Evolutionary conservation across 1,140 invertebrate genomes (phyloP), one percentile per base, ranked within the genome.

Genomic region (Formica exsecta): DNA sequence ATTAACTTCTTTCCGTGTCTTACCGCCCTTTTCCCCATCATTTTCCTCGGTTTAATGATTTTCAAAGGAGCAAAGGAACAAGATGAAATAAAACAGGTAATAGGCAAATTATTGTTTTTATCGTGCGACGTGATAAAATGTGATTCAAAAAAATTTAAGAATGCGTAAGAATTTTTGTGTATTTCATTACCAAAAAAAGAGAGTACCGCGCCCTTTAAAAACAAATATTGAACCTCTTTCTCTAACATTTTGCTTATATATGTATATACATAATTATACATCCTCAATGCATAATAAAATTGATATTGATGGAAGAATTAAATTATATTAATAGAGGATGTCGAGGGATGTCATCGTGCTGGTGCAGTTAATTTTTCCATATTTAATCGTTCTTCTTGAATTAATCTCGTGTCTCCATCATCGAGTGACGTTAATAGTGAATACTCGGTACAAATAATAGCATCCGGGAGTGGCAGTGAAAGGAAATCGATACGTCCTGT

Each of bases 11-110:
- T 86, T 75, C 70, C 54, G 36, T 62, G 54, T 66, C 36, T 68
- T 41, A 62, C 70, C 57, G 65, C 38, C 73, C 70, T 73, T 89
- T 88, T 77, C 81, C 73, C 73, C 68, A 62, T 83, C 79, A 83
- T 83, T 83, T 83, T 85, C 81, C 81, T 65, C 81, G 71, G 61
- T 65, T 66, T 66, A 61, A 77, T 79, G 62, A 75, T 80, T 38
- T 80, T 80, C 54, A 80, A 70, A 66, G 41, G 22, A 57, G 36
- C 48, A n/a, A 19, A 59, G 13, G 25, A 48, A 36, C 19, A 25
- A 65, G 57, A 65, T 25, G 44, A 57, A 9, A 48, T n/a, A 11
- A 54, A 57, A 62, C 68, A 29, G 54, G 19, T 44, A 48, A 29
- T 61, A 59, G 38, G 68, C 48, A 44, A 59, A 74, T 83, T 2